Percentiles rank a stretch among this genome's conserved stretches.
These are phyloP conservation scores for Tachina fera DNA, from an alignment of 2,888 invertebrate species.

Conservation along the genomic window DNA sequence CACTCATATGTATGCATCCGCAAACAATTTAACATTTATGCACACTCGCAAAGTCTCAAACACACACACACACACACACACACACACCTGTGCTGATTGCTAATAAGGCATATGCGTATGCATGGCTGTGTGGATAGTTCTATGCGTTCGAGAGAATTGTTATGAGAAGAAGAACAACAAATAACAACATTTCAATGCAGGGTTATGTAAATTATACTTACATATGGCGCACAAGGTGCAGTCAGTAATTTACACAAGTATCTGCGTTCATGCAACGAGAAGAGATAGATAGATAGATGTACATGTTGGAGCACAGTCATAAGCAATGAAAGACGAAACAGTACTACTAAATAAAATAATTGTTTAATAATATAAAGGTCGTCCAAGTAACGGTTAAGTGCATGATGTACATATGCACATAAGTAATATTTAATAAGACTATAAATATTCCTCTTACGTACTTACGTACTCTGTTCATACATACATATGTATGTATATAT, in stretches of 20 bases:
- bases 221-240: slow-evolving; percentile 10
- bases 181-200: background rate
- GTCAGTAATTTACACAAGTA: background rate
- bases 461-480: background rate
- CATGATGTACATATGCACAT: slow-evolving; percentile 8
- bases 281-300: slow-evolving; percentile 2
- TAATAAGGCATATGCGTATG: background rate
- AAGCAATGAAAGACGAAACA: slow-evolving; percentile 40
- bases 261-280: background rate
- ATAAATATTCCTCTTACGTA: background rate
- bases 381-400: slow-evolving; percentile 56
- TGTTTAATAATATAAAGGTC: slow-evolving; percentile 59
- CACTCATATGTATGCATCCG: slow-evolving; percentile 14
- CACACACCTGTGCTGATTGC: background rate
- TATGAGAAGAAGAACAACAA: background rate
- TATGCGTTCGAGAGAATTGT: slow-evolving; percentile 10
- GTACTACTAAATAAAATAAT: slow-evolving; percentile 57
- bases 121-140: background rate
- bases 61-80: background rate
- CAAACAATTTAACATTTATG: slow-evolving; percentile 32
- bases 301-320: background rate
- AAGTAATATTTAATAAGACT: slow-evolving; percentile 2
- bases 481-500: background rate
- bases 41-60: background rate
- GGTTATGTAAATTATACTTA: slow-evolving; percentile 34